Evolutionary conservation across 1,140 invertebrate species (phyloP), one percentile per base, ranked within the genome.

Genomic region (Rhynchophorus ferrugineus): DNA sequence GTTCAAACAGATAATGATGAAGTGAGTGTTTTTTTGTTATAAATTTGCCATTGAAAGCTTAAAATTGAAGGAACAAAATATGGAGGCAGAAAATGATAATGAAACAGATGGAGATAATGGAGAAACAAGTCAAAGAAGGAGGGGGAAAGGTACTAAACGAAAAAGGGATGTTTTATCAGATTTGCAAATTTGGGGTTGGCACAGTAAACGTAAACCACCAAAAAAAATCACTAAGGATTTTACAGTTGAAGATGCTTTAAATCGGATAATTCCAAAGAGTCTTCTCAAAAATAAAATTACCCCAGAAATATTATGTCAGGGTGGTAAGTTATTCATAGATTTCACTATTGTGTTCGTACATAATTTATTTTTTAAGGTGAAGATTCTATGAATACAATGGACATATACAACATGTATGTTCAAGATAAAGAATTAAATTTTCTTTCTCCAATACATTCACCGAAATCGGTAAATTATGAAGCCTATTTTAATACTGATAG

Each of bases 111-210:
- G 61, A 41, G 61, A 68, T 11, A 59, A 61, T 38, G 55, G 54
- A 35, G 44, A 57, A 7, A 61, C 71, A 54, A 71, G 57, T 68
- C 70, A 71, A 49, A 41, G 51, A 81, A 78, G 62, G 61, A 73
- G 5, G 75, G 77, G 24, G 13, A 63, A 51, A 54, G 59, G 62
- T 59, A 78, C 75, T 13, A 75, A 82, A 54, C 71, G 83, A 21
- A 74, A 82, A 68, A 73, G 78, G 7, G 85, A 82, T 65, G 79
- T 80, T 11, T 63, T 85, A 1, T 80, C 76, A 20, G 78, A 83
- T 49, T 66, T 85, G 7, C 78, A 86, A 56, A 79, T 82, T 56
- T 83, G 83, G 78, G 80, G 81, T 17, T 84, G 83, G 79, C 83
- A 83, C 57, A 84, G 76, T 50, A 85, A 84, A 66, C 70, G 84